Evolutionary conservation across 2,113 vertebrate species (phyloP).

Genomic region (Gymnobelideus leadbeateri): DNA sequence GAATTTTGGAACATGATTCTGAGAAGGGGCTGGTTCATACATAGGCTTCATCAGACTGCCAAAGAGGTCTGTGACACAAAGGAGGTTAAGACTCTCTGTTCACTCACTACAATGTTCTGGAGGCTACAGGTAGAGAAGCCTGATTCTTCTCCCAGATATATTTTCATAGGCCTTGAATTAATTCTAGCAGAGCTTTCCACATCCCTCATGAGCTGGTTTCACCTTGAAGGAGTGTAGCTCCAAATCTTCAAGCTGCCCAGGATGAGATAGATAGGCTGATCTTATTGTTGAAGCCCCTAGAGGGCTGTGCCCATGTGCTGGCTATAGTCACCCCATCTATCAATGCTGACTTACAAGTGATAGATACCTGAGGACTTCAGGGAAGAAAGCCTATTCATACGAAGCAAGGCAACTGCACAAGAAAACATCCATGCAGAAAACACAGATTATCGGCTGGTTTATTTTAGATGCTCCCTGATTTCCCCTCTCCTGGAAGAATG

Average conservation of each 20-base stretch:
- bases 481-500: background rate
- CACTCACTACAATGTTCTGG: background rate
- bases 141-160: background rate
- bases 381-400: background rate
- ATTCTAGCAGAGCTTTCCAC: background rate
- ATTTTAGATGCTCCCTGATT: background rate
- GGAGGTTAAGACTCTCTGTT: background rate
- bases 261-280: background rate
- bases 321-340: too few relatives aligned
- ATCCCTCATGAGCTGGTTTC: background rate
- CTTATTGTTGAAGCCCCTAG: too few relatives aligned
- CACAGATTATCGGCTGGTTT: background rate
- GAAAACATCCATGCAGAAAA: background rate
- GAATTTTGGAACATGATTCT: background rate
- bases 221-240: background rate
- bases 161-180: background rate
- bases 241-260: background rate
- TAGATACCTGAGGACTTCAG: background rate
- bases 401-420: background rate
- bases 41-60: background rate
- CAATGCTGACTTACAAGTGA: background rate
- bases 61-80: too few relatives aligned
- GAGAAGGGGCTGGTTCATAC: background rate
- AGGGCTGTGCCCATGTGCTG: too few relatives aligned
- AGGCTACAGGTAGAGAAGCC: background rate